Conservation (phyloP, 1,140 invertebrate genomes). For the Pteromalus puparum region DNA sequence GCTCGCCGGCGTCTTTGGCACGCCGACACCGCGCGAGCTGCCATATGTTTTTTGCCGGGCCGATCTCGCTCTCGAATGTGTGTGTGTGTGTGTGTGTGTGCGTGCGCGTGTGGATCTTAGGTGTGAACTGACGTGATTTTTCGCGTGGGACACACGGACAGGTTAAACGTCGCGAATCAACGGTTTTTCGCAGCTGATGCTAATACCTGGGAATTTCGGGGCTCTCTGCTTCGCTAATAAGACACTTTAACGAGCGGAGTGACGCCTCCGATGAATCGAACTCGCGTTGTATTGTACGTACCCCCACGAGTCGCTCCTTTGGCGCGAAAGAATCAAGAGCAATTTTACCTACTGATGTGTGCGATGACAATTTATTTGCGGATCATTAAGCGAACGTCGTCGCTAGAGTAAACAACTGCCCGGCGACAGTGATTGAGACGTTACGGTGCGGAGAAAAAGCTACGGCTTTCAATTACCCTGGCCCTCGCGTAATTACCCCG, state of each 20-base stretch:
- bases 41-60: neutral
- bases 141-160: conserved; percentile 20
- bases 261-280: neutral
- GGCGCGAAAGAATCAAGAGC: neutral
- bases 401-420: neutral
- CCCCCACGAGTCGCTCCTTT: neutral
- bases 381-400: neutral
- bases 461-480: conserved; percentile 30
- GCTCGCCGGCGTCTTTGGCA: neutral
- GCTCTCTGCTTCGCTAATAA: neutral
- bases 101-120: conserved; percentile 1
- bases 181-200: conserved; percentile 26
- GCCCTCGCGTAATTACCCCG: conserved; percentile 17
- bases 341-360: neutral
- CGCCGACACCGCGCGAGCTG: neutral
- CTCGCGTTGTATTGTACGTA: neutral
- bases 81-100: too few species aligned
- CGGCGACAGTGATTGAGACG: conserved; percentile 20
- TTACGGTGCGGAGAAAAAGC: conserved; percentile 15
- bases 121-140: conserved; percentile 50
- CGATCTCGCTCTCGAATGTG: too few species aligned
- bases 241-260: conserved; percentile 10
- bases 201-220: conserved; percentile 29
- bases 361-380: conserved; percentile 17
- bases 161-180: conserved; percentile 35